A percentile compares a stretch with the other conserved stretches of the same genome.
Conservation (phyloP, 92 coral and sea anemone species). For the Siderastrea siderea region DNA sequence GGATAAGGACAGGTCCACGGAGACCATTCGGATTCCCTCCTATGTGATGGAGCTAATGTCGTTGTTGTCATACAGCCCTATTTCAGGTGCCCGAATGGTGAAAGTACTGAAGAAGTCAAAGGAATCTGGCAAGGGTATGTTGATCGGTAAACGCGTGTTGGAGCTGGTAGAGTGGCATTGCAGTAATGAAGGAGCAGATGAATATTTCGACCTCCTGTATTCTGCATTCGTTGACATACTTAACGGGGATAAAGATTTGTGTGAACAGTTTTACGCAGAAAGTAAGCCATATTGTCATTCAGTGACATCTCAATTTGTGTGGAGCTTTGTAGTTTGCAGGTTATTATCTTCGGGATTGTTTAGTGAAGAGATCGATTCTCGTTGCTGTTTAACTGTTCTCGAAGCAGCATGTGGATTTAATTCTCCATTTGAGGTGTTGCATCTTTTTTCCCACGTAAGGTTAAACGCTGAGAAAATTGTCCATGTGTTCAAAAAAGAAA, state of each 20-base stretch:
- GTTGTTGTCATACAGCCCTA: neutral
- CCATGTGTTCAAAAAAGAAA: no score
- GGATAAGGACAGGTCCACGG: neutral
- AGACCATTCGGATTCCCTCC: neutral
- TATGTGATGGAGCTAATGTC: neutral
- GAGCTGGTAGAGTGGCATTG: neutral
- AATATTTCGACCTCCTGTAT: slow-evolving; percentile 7
- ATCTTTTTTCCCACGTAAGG: neutral
- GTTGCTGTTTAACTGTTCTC: slow-evolving; percentile 1
- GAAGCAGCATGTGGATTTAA: neutral
- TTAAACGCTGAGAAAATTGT: neutral
- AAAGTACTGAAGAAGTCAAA: neutral
- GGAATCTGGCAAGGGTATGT: neutral
- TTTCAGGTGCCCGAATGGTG: neutral
- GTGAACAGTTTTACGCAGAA: neutral
- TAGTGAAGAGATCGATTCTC: neutral
- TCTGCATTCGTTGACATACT: slow-evolving; percentile 4
- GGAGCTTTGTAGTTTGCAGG: slow-evolving; percentile 2
- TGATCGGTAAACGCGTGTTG: neutral
- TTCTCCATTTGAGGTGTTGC: neutral
- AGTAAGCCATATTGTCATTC: no score
- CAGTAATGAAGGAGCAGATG: neutral
- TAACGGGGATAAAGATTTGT: neutral
- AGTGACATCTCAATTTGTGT: neutral
- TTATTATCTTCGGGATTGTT: neutral